phyloP scores from a whole-genome alignment of 2,888 invertebrate genomes.

The Isoperla grammatica region DNA sequence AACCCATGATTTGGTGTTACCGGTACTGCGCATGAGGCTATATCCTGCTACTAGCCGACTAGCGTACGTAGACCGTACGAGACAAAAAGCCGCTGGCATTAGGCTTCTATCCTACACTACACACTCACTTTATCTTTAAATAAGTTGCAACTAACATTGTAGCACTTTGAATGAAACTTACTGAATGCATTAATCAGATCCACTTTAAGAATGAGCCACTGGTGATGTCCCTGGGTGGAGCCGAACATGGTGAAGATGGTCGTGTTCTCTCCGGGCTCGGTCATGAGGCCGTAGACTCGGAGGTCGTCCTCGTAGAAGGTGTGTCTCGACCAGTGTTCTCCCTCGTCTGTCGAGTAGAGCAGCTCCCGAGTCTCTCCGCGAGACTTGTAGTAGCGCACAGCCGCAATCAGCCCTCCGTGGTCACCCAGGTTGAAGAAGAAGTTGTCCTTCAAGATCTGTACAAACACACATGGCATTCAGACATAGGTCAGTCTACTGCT shows the following conservation, averaged over 20 bases:
- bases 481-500: no score
- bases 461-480: background rate
- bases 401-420: slow-evolving; percentile 78
- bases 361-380: slow-evolving; percentile 73
- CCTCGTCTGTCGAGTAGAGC: slow-evolving; percentile 80
- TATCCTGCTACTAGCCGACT: no score
- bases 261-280: slow-evolving; percentile 90
- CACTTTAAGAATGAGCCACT: slow-evolving; percentile 82
- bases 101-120: no score
- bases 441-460: slow-evolving; percentile 61
- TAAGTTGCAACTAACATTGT: no score
- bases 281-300: slow-evolving; percentile 84
- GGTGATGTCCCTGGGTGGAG: slow-evolving; percentile 65
- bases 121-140: no score
- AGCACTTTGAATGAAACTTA: no score
- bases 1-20: no score
- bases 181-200: slow-evolving; percentile 52
- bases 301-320: slow-evolving; percentile 65
- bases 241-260: slow-evolving; percentile 90
- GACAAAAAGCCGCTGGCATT: no score
- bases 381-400: slow-evolving; percentile 73
- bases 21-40: no score
- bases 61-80: no score
- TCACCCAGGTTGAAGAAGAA: slow-evolving; percentile 87
- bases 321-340: slow-evolving; percentile 70